Evolutionary conservation across 2,797 vertebrate genomes (phyloP).

Genomic region (Champsocephalus esox): DNA sequence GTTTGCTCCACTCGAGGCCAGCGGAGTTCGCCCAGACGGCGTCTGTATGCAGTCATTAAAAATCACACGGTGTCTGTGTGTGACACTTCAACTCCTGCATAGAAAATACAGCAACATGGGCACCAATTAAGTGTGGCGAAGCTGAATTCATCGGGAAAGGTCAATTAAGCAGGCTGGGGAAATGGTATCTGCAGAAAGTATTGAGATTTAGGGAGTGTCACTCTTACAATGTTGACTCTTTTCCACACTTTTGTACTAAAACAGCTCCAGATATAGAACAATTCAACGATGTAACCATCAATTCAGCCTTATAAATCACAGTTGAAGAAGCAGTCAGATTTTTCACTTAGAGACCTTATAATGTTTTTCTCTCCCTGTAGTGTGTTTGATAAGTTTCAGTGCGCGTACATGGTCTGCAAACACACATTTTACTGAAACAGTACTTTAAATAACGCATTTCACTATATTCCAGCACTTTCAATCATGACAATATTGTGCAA

Average conservation of each 20-base stretch:
- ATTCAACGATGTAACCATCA: background rate
- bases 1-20: conserved; percentile 51
- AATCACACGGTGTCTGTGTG: conserved; percentile 61
- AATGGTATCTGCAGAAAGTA: conserved; percentile 34
- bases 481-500: too few species aligned
- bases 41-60: conserved; percentile 67
- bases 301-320: background rate
- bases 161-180: conserved; percentile 56
- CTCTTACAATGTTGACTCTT: too few species aligned
- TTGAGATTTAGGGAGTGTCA: conserved; percentile 14
- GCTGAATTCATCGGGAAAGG: conserved; percentile 68
- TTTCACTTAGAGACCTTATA: too few species aligned
- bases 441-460: too few species aligned
- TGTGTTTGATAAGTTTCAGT: too few species aligned
- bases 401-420: too few species aligned
- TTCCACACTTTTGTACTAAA: too few species aligned
- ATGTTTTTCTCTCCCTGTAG: too few species aligned
- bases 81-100: conserved; percentile 46
- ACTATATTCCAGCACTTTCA: too few species aligned
- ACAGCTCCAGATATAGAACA: too few species aligned
- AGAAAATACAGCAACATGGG: conserved; percentile 55
- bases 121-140: conserved; percentile 63
- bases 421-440: too few species aligned
- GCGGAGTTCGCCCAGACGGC: conserved; percentile 25
- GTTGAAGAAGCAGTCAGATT: background rate